Evolutionary conservation across 2,888 invertebrate genomes (phyloP).

Genomic region (Dendrolimus pini): DNA sequence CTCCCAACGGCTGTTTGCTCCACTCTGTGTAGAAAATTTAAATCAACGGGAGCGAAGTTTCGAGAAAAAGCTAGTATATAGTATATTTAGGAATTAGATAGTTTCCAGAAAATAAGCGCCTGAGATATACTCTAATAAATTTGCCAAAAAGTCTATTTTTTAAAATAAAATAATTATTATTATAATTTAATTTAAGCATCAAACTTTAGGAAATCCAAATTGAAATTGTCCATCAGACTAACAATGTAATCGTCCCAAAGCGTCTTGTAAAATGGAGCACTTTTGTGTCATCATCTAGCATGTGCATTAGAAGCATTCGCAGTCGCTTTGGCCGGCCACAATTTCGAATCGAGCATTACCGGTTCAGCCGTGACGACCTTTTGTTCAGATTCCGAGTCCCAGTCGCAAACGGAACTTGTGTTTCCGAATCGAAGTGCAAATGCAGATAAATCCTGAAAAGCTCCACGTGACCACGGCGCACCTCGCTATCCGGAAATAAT

Average conservation of each 20-base stretch:
- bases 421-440: slow-evolving; percentile 50
- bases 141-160: too few relatives aligned
- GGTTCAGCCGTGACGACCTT: slow-evolving; percentile 51
- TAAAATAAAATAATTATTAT: too few relatives aligned
- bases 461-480: slow-evolving; percentile 25
- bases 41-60: too few relatives aligned
- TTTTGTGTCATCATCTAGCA: slow-evolving; percentile 34
- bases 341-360: slow-evolving; percentile 55
- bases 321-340: slow-evolving; percentile 31
- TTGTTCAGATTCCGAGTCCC: slow-evolving; percentile 40
- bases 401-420: slow-evolving; percentile 40
- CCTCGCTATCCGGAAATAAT: slow-evolving; percentile 38
- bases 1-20: too few relatives aligned
- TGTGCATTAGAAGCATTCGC: slow-evolving; percentile 32
- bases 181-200: too few relatives aligned
- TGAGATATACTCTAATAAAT: too few relatives aligned
- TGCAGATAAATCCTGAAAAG: slow-evolving; percentile 48
- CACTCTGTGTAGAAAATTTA: too few relatives aligned
- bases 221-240: not conserved
- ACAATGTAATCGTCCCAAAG: slow-evolving; percentile 10
- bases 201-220: not conserved
- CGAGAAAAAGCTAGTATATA: too few relatives aligned
- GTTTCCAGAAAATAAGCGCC: too few relatives aligned
- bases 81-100: too few relatives aligned
- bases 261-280: slow-evolving; percentile 26